These are phyloP conservation scores for Perccottus glenii DNA, from an alignment of 2,113 vertebrate species.

Conservation along the genomic window DNA sequence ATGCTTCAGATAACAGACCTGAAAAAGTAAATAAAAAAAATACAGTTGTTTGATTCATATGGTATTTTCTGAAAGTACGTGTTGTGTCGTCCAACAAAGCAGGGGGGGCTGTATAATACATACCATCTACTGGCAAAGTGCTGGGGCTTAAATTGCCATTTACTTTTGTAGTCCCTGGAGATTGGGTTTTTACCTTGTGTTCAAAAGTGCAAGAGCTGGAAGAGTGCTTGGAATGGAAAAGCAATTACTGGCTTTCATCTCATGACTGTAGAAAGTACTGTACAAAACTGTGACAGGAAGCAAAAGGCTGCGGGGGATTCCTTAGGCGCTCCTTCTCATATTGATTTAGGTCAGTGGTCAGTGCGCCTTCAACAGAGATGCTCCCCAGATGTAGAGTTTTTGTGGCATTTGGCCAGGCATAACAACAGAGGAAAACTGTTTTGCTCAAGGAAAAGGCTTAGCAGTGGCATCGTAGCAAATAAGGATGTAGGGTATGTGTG, in stretches of 20 bases:
- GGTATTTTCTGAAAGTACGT: too few relatives aligned
- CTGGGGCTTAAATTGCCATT: conserved; percentile 64
- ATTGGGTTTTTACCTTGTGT: conserved; percentile 61
- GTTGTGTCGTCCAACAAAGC: conserved; percentile 29
- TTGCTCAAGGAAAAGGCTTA: background rate
- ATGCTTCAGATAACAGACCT: too few relatives aligned
- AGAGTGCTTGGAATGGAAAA: conserved; percentile 61
- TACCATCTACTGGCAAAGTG: conserved; percentile 61
- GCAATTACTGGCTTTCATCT: conserved; percentile 56
- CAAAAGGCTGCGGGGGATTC: conserved; percentile 30
- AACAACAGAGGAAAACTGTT: background rate
- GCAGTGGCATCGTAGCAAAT: background rate
- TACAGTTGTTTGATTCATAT: too few relatives aligned
- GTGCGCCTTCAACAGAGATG: background rate
- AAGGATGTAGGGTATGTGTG: background rate
- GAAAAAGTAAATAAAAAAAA: too few relatives aligned
- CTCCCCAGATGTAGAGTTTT: conserved; percentile 1
- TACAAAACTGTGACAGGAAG: conserved; percentile 19
- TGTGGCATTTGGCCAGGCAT: conserved; percentile 1
- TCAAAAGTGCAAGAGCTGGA: conserved; percentile 58
- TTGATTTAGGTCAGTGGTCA: conserved; percentile 32
- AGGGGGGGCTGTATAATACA: conserved; percentile 56
- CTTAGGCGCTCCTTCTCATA: conserved; percentile 27
- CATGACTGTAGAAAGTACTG: conserved; percentile 48
- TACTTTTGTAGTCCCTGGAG: conserved; percentile 53